Conservation (phyloP, 2,888 invertebrate species). For the Mactromeris polynyma region DNA sequence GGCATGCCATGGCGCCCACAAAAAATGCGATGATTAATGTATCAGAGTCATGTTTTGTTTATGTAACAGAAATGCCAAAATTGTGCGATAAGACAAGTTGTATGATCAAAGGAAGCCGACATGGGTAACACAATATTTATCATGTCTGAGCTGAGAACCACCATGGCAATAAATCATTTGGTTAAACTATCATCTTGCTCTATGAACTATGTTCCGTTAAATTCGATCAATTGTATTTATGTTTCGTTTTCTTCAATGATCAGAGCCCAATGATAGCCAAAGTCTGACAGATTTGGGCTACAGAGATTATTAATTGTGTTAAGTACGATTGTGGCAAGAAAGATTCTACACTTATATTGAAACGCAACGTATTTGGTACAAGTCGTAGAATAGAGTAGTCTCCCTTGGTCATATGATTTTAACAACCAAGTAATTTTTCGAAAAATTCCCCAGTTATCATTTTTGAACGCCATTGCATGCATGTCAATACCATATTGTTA, state of each 20-base stretch:
- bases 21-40: neutral
- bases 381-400: too few relatives aligned
- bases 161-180: neutral
- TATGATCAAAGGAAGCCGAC: slow-evolving; percentile 5
- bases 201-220: neutral
- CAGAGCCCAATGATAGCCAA: neutral
- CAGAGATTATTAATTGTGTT: neutral
- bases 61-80: neutral
- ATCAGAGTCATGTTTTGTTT: neutral
- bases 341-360: too few relatives aligned
- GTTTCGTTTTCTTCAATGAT: neutral
- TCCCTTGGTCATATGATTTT: too few relatives aligned
- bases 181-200: neutral
- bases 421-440: too few relatives aligned
- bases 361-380: too few relatives aligned
- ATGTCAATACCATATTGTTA: too few relatives aligned
- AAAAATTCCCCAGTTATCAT: too few relatives aligned
- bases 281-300: neutral
- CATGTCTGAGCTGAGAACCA: neutral
- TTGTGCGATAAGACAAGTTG: neutral
- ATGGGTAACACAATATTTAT: neutral
- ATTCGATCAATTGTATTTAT: neutral
- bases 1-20: neutral
- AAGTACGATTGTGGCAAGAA: too few relatives aligned
- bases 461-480: too few relatives aligned